Percentiles rank a stretch among this genome's conserved stretches.
Conservation (phyloP, 2,888 invertebrate species). For the Timandra comae region DNA sequence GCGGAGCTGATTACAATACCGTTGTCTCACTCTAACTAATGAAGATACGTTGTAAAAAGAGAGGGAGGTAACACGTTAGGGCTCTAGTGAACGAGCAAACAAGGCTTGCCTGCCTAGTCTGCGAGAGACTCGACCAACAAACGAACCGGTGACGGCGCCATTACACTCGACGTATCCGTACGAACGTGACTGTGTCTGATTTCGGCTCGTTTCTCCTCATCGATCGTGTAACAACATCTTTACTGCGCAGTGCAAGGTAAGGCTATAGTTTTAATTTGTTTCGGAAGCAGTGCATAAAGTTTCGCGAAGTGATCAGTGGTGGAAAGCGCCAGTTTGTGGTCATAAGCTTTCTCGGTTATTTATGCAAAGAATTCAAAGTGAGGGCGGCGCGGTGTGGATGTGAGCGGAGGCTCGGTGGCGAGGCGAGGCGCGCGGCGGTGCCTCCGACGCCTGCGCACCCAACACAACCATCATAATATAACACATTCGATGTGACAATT, state of each 20-base stretch:
- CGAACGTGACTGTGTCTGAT: constrained; percentile 70
- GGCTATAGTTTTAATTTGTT: constrained; percentile 51
- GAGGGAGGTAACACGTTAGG: constrained; percentile 37
- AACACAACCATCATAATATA: constrained; percentile 27
- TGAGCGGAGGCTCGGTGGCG: constrained; percentile 58
- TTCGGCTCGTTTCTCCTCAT: constrained; percentile 63
- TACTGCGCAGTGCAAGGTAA: constrained; percentile 75
- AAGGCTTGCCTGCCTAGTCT: constrained; percentile 70
- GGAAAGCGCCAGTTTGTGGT: constrained; percentile 35
- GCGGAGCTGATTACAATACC: constrained; percentile 26
- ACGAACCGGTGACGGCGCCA: constrained; percentile 61
- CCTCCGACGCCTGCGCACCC: constrained; percentile 66
- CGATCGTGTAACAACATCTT: constrained; percentile 69
- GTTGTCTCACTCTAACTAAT: constrained; percentile 34
- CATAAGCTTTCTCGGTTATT: constrained; percentile 69
- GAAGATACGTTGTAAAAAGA: constrained; percentile 19
- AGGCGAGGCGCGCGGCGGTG: constrained; percentile 55
- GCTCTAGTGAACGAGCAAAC: constrained; percentile 67
- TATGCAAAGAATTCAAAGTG: constrained; percentile 71
- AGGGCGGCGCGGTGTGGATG: constrained; percentile 71
- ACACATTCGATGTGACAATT: constrained; percentile 48
- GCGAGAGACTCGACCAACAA: constrained; percentile 63
- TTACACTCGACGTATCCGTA: constrained; percentile 68
- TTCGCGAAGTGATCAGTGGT: constrained; percentile 53
- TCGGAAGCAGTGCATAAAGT: constrained; percentile 53